Percentiles rank a stretch among this genome's conserved stretches.
Conservation (phyloP, 2,888 invertebrate genomes). For the Nezara viridula region DNA sequence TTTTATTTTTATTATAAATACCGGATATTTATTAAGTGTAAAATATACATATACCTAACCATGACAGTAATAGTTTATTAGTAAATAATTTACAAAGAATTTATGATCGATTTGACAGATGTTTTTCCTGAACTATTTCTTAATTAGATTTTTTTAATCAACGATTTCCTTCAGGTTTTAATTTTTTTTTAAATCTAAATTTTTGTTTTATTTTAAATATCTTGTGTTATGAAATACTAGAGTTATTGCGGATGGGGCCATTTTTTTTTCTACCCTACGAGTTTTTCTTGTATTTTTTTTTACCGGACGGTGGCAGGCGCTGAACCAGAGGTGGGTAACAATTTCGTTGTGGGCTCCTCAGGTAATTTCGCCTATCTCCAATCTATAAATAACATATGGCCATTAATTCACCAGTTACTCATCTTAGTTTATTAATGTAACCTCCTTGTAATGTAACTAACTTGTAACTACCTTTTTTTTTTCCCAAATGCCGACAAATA, state of each 20-base stretch:
- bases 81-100: no score
- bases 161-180: no score
- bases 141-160: no score
- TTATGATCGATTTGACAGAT: no score
- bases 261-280: neutral
- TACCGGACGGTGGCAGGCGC: constrained; percentile 8
- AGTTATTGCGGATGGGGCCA: neutral
- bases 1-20: no score
- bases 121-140: no score
- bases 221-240: neutral
- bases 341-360: constrained; percentile 9
- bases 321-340: neutral
- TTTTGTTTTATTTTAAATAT: neutral
- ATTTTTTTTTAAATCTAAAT: no score
- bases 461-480: neutral
- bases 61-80: no score
- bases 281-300: constrained; percentile 25
- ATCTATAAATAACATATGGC: constrained; percentile 31
- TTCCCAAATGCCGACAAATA: neutral
- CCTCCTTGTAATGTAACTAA: neutral
- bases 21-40: no score
- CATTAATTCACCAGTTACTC: constrained; percentile 5
- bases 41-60: no score
- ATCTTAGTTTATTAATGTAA: neutral
- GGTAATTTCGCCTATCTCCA: constrained; percentile 35